Base-by-base conservation (phyloP, 1,140 invertebrate species). In the Calosoma granatense region DNA sequence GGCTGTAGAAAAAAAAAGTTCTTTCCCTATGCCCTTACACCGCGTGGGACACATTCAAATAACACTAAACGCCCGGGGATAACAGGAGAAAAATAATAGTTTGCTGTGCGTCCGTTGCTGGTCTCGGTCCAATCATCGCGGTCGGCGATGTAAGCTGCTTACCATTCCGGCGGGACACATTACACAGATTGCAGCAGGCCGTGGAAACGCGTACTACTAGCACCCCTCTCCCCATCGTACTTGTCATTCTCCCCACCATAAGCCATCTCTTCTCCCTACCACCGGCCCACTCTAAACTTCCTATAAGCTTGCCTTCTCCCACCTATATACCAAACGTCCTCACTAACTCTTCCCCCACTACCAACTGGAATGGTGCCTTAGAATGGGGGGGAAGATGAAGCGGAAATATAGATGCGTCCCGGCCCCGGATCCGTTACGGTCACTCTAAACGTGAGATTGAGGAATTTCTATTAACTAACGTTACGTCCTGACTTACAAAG, bases 111-210 rank as follows among this genome's bases (percentile, higher is more conserved):
- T 47, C 14, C 26, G 4, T 14, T 4, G 15, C 9, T 17, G 41
- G 41, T 47, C 41, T 17, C 41, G 41, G 41, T 47, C 41, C 41
- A 47, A 47, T 47, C 41, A 47, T 47, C 41, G 41, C 41, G 41
- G 41, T 47, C 41, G 41, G 6, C 41, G 6, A 47, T 61, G 53
- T 63, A 63, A 63, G 61, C 61, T 59, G 59, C 59, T 62, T 58
- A 61, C 54, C 54, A 53, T 52, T 39, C 61, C 59, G 54, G 12
- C 22, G 61, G 54, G 61, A 56, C 57, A 39, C 61, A 61, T 63
- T 63, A 58, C 59, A 51, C 22, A 63, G 57, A 63, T 63, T 63
- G 61, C 59, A 55, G 57, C 55, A 51, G n/a, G 41, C 39, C 12
- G 60, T 53, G 54, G 54, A 51, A 57, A n/a, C n/a, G n/a, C n/a